Conservation (phyloP, 2,113 vertebrate genomes). For the Sula dactylatra region DNA sequence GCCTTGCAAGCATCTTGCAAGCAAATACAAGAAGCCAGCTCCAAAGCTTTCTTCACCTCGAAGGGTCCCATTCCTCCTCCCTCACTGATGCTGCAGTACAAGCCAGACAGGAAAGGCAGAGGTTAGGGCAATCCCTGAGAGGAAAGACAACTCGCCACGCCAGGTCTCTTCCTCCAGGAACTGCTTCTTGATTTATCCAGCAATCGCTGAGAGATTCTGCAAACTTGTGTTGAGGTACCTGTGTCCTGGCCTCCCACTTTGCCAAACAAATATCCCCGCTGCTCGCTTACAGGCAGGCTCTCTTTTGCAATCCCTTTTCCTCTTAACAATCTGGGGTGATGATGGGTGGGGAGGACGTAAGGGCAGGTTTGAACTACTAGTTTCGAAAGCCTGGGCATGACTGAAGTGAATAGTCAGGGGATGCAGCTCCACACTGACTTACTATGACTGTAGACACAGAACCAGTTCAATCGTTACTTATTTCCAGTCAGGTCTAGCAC, state of each 20-base stretch:
- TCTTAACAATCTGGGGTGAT: not conserved
- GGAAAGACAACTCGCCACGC: not conserved
- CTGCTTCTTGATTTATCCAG: not conserved
- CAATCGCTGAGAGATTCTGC: not conserved
- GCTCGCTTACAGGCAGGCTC: not conserved
- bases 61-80: not conserved
- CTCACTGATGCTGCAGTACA: not conserved
- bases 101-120: not conserved
- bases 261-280: not conserved
- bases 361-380: not conserved
- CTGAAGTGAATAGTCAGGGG: not conserved
- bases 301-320: not conserved
- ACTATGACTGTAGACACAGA: not conserved
- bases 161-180: not conserved
- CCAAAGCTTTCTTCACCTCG: not conserved
- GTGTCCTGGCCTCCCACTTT: accelerated
- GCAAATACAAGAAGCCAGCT: not conserved
- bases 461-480: not conserved
- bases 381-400: not conserved
- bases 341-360: not conserved
- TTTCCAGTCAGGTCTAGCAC: not conserved
- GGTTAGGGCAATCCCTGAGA: not conserved
- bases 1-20: not conserved
- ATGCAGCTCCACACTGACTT: not conserved
- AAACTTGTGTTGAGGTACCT: not conserved